phyloP scores from a whole-genome alignment of 2,888 invertebrate genomes.

The Trypoxylon attenuatum region DNA sequence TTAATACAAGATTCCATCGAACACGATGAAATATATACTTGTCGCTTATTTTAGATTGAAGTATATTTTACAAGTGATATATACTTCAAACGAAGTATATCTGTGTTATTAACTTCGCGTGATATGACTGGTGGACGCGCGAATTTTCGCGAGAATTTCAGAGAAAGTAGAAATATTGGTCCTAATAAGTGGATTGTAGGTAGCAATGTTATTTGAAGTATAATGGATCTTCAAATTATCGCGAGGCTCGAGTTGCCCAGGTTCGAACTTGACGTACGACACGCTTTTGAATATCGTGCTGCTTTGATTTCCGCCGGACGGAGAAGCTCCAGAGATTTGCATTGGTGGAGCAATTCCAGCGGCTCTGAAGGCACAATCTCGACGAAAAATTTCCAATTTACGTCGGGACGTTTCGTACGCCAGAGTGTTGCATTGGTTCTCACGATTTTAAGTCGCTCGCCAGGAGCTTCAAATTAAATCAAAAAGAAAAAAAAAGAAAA shows the following conservation, averaged over 20 bases:
- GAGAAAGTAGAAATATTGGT: neutral
- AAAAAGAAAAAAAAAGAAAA: no score
- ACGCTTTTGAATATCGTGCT: conserved; percentile 40
- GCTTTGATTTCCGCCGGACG: conserved; percentile 39
- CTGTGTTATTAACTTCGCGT: no score
- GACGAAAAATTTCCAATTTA: conserved; percentile 36
- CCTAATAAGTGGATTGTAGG: neutral
- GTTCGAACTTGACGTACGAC: conserved; percentile 44
- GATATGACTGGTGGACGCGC: no score
- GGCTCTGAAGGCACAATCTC: conserved; percentile 50
- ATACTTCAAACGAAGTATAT: no score
- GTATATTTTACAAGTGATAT: no score
- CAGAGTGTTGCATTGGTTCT: conserved; percentile 29
- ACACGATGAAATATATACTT: no score
- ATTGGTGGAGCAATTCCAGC: conserved; percentile 21
- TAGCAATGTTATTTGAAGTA: no score
- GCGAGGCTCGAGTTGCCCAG: conserved; percentile 9
- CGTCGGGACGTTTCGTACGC: conserved; percentile 51
- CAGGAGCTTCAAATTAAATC: neutral
- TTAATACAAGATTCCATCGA: no score
- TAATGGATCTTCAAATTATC: no score
- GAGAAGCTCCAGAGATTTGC: conserved; percentile 25
- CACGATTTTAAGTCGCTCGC: neutral
- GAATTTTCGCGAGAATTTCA: neutral
- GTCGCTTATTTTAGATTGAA: no score